phyloP scores from a whole-genome alignment of 2,888 invertebrate species.

The Hydriomena furcata region DNA sequence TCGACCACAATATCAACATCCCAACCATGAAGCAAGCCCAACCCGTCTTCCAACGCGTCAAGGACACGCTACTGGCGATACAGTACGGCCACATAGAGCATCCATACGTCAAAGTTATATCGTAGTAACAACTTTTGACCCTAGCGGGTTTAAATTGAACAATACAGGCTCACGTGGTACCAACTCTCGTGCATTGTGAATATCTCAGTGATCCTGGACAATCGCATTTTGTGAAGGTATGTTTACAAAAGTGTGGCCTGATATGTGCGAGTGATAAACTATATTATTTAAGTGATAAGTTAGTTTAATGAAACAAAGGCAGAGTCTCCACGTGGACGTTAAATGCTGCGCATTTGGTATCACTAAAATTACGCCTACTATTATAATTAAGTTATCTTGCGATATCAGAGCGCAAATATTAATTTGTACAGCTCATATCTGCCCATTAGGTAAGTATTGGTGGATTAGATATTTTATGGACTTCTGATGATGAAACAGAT shows the following conservation, averaged over 20 bases:
- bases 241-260: conserved; percentile 47
- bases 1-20: conserved; percentile 86
- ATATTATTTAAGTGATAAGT: conserved; percentile 52
- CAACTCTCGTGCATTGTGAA: conserved; percentile 3
- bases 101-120: conserved; percentile 87
- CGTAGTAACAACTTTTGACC: conserved; percentile 50
- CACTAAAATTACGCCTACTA: conserved; percentile 40
- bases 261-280: conserved; percentile 48
- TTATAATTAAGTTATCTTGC: conserved; percentile 28
- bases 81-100: conserved; percentile 94
- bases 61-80: conserved; percentile 92
- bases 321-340: conserved; percentile 27
- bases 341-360: conserved; percentile 46
- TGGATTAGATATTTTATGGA: conserved; percentile 11
- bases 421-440: conserved; percentile 18
- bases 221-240: conserved; percentile 34
- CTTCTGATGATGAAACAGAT: conserved; percentile 12
- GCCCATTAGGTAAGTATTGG: conserved; percentile 9
- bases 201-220: conserved; percentile 35
- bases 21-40: conserved; percentile 89
- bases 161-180: not conserved
- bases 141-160: conserved; percentile 2
- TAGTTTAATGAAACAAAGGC: conserved; percentile 44
- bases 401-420: conserved; percentile 19
- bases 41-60: conserved; percentile 89